Evolutionary conservation across 2,888 invertebrate species (phyloP).

Genomic region (Drosophila dives): DNA sequence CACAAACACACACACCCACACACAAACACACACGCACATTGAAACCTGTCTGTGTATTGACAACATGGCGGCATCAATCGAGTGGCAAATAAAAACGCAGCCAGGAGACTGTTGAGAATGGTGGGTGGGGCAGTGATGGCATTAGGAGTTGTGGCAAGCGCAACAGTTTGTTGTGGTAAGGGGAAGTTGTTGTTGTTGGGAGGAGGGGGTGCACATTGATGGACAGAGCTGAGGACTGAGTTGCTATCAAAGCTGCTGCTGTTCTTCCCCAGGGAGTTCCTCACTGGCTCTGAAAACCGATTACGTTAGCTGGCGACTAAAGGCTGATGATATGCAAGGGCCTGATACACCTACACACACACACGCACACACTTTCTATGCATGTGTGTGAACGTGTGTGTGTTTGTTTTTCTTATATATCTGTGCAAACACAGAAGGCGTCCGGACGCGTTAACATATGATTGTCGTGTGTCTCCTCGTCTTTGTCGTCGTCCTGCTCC

Average conservation of each 20-base stretch:
- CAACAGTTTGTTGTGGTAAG: conserved; percentile 57
- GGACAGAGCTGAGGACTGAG: conserved; percentile 36
- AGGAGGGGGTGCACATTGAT: conserved; percentile 32
- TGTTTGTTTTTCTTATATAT: conserved; percentile 40
- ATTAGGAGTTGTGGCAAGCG: conserved; percentile 1
- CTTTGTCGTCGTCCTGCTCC: neutral
- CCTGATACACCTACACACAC: conserved; percentile 8
- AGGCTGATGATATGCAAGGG: conserved; percentile 76
- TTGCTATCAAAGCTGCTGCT: conserved; percentile 70
- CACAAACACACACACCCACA: conserved; percentile 17
- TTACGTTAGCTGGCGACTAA: conserved; percentile 71
- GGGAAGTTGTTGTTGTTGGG: neutral
- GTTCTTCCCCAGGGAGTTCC: conserved; percentile 65
- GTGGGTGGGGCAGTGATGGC: neutral
- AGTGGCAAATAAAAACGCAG: conserved; percentile 66
- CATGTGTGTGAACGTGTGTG: conserved; percentile 7
- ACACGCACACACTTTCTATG: neutral
- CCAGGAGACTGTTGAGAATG: conserved; percentile 18
- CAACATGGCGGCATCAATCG: conserved; percentile 62
- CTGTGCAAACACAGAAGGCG: conserved; percentile 74
- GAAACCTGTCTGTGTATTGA: conserved; percentile 35
- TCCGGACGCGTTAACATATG: conserved; percentile 77
- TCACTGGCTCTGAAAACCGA: conserved; percentile 68
- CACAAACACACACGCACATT: neutral
- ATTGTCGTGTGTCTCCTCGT: conserved; percentile 68